Percentiles rank a stretch among this genome's conserved stretches.
These are phyloP conservation scores for Eudyptes chrysolophus DNA, from an alignment of 2,113 vertebrate genomes.

Conservation along the genomic window DNA sequence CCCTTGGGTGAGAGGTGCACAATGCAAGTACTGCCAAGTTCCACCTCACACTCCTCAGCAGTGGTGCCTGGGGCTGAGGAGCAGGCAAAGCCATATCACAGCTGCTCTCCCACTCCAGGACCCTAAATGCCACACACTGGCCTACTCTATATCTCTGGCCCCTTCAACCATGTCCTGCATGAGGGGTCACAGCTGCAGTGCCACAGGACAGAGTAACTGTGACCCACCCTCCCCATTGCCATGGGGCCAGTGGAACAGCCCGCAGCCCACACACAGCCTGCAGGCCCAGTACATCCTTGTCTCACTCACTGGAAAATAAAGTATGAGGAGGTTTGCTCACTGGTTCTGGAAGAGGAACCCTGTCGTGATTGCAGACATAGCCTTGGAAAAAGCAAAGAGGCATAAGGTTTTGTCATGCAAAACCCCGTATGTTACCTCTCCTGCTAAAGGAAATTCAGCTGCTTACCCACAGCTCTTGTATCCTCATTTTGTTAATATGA, in stretches of 20 bases:
- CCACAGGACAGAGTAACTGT: background rate
- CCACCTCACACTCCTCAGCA: background rate
- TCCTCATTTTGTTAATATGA: background rate
- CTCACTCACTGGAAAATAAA: background rate
- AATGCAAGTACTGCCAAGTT: background rate
- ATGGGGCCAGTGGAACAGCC: background rate
- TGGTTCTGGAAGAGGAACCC: background rate
- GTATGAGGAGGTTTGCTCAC: background rate
- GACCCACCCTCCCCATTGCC: background rate
- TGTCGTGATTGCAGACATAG: rapidly evolving
- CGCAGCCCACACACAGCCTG: background rate
- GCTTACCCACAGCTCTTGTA: background rate
- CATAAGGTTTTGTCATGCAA: background rate
- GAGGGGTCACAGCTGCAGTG: background rate
- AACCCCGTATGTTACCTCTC: background rate
- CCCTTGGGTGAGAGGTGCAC: background rate
- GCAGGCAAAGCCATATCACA: background rate
- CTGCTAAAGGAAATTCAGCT: background rate
- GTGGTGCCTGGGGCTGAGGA: background rate
- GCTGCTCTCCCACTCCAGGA: background rate
- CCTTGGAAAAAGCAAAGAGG: background rate
- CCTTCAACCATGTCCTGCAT: background rate
- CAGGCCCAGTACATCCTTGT: background rate
- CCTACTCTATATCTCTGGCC: background rate
- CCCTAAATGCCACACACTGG: background rate